Evolutionary conservation across 1,140 invertebrate genomes (phyloP).

Genomic region (Teleopsis dalmanni): DNA sequence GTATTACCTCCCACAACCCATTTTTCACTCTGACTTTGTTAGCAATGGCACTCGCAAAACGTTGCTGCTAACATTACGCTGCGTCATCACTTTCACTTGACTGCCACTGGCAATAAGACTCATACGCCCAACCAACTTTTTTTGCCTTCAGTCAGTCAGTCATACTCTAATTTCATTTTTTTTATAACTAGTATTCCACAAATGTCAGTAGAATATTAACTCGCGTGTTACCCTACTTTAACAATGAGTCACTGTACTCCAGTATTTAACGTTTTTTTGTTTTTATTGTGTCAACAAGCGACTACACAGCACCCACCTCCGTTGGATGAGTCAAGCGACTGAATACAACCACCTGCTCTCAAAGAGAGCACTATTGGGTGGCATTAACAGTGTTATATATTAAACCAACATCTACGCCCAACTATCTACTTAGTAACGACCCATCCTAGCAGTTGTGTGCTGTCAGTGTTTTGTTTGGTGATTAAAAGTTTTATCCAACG

Average conservation of each 20-base stretch:
- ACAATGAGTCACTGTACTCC: constrained; percentile 25
- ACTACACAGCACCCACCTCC: constrained; percentile 13
- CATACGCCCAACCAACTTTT: constrained; percentile 5
- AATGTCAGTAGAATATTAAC: constrained; percentile 16
- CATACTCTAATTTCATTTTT: neutral
- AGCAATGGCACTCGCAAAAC: too few species aligned
- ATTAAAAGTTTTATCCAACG: constrained; percentile 36
- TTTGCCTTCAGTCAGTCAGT: constrained; percentile 7
- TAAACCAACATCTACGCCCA: constrained; percentile 2
- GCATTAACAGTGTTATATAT: too few species aligned
- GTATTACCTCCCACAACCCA: too few species aligned
- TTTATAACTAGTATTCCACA: too few species aligned
- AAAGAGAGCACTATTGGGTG: too few species aligned
- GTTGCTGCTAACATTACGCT: too few species aligned
- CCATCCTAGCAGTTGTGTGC: neutral
- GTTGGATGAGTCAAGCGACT: too few species aligned
- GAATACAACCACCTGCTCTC: too few species aligned
- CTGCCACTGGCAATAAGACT: constrained; percentile 10
- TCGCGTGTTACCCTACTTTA: constrained; percentile 37
- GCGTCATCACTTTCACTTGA: constrained; percentile 29
- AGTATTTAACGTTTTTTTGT: constrained; percentile 17
- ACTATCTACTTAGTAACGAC: neutral
- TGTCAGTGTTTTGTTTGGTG: constrained; percentile 16
- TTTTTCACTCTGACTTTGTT: too few species aligned
- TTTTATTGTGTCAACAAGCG: constrained; percentile 34